A percentile compares a stretch with the other conserved stretches of the same genome.
These are phyloP conservation scores for Zophobas atratus DNA, from an alignment of 1,140 invertebrate genomes.

Conservation along the genomic window DNA sequence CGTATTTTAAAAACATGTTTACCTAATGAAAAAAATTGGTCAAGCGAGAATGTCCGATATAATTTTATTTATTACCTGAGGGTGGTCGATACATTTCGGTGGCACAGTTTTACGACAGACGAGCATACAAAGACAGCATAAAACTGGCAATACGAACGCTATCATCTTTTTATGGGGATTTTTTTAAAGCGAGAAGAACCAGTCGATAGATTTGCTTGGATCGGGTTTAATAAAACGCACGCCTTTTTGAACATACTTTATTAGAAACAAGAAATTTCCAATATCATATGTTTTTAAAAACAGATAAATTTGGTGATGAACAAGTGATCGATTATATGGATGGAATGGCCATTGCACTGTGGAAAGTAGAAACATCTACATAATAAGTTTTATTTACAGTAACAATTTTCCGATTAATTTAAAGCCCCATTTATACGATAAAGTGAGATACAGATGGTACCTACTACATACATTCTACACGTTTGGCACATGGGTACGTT, in stretches of 20 bases:
- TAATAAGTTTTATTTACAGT: constrained; percentile 43
- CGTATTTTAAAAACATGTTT: constrained; percentile 33
- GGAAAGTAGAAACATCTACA: constrained; percentile 33
- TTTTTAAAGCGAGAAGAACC: constrained; percentile 24
- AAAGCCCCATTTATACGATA: constrained; percentile 43
- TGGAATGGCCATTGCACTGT: constrained; percentile 34
- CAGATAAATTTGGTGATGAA: constrained; percentile 35
- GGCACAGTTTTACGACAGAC: constrained; percentile 32
- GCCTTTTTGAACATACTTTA: constrained; percentile 30
- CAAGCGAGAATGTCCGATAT: constrained; percentile 10
- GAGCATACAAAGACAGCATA: constrained; percentile 36
- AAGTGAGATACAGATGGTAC: constrained; percentile 18
- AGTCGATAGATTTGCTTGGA: constrained; percentile 30
- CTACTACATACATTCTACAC: constrained; percentile 28
- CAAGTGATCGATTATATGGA: constrained; percentile 44
- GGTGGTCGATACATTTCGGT: constrained; percentile 30
- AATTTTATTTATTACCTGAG: constrained; percentile 35
- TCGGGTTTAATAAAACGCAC: constrained; percentile 20
- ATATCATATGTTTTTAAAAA: constrained; percentile 37
- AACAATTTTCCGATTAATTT: constrained; percentile 29
- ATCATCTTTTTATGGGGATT: constrained; percentile 27
- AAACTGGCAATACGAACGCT: constrained; percentile 31
- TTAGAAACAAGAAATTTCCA: constrained; percentile 38
- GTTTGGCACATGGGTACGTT: constrained; percentile 32
- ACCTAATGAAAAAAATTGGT: constrained; percentile 20